A percentile compares a stretch with the other conserved stretches of the same genome.
phyloP scores from a whole-genome alignment of 1,140 invertebrate genomes.

The Drosophila nigromelanica region DNA sequence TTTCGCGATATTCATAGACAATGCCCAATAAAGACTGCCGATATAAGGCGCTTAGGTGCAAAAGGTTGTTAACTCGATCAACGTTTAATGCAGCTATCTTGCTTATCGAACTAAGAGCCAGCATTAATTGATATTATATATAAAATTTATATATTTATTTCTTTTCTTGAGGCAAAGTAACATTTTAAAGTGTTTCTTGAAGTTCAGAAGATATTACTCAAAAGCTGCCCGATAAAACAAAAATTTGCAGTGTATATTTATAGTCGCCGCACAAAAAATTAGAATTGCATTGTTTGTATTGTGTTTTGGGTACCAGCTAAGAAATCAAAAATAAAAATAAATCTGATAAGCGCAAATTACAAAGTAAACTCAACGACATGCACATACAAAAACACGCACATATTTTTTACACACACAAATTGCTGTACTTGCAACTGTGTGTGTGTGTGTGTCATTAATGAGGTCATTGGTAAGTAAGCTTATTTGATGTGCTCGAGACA shows the following conservation, averaged over 20 bases:
- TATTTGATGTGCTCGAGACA: conserved; percentile 81
- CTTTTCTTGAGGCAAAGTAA: no score
- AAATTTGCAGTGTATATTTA: conserved; percentile 12
- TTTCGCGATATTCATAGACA: no score
- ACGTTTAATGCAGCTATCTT: no score
- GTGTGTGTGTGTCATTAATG: conserved; percentile 64
- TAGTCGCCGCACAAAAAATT: neutral
- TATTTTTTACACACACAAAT: conserved; percentile 12
- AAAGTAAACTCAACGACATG: conserved; percentile 66
- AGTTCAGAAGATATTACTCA: no score
- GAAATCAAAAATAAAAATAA: conserved; percentile 81
- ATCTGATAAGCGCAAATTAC: conserved; percentile 81
- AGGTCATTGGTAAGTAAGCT: conserved; percentile 81
- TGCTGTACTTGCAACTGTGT: conserved; percentile 11
- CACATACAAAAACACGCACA: conserved; percentile 36
- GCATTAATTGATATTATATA: no score
- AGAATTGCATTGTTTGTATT: neutral
- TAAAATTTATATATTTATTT: no score
- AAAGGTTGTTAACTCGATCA: no score
- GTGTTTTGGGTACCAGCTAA: conserved; percentile 47
- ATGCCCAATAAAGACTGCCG: no score
- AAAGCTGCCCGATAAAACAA: no score
- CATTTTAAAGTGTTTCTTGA: no score
- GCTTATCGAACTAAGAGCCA: no score
- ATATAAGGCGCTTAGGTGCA: no score